Percentiles rank a stretch among this genome's conserved stretches.
Conservation (phyloP, 1,140 invertebrate species). For the Drosophila asahinai region DNA sequence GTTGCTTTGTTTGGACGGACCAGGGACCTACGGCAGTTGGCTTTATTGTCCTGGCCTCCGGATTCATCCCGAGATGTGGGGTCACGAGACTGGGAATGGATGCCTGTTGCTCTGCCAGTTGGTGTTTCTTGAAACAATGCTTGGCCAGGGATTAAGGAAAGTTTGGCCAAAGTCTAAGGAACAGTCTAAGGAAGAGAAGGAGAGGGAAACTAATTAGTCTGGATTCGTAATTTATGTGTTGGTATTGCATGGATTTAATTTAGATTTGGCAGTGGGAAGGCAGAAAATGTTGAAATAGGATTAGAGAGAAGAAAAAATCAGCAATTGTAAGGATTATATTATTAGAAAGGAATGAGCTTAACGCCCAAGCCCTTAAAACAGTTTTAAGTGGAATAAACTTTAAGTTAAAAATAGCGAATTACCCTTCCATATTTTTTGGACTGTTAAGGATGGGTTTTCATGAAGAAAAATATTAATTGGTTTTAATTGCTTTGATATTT, state of each 20-base stretch:
- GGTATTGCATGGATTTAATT: conserved; percentile 23
- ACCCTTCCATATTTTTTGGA: too few species aligned
- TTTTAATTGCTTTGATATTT: too few species aligned
- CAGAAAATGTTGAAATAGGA: background rate
- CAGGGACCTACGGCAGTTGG: conserved; percentile 19
- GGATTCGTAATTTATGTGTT: conserved; percentile 29
- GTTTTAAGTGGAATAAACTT: background rate
- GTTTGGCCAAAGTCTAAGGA: conserved; percentile 13
- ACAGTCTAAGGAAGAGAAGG: background rate
- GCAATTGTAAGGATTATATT: background rate
- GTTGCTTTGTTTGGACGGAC: conserved; percentile 51
- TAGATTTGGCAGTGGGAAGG: background rate
- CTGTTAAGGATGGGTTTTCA: too few species aligned
- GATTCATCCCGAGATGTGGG: background rate
- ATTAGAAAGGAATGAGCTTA: too few species aligned
- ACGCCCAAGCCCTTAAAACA: background rate
- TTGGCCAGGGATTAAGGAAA: conserved; percentile 4
- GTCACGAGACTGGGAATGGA: background rate
- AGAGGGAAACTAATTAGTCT: conserved; percentile 27
- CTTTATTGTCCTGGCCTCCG: conserved; percentile 44
- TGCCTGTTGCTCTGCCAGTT: conserved; percentile 36
- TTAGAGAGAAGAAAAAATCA: background rate
- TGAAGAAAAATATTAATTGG: too few species aligned
- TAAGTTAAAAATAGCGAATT: too few species aligned
- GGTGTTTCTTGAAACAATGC: conserved; percentile 32